A percentile compares a stretch with the other conserved stretches of the same genome.
phyloP scores from a whole-genome alignment of 2,888 invertebrate genomes.

The Agrochola macilenta region DNA sequence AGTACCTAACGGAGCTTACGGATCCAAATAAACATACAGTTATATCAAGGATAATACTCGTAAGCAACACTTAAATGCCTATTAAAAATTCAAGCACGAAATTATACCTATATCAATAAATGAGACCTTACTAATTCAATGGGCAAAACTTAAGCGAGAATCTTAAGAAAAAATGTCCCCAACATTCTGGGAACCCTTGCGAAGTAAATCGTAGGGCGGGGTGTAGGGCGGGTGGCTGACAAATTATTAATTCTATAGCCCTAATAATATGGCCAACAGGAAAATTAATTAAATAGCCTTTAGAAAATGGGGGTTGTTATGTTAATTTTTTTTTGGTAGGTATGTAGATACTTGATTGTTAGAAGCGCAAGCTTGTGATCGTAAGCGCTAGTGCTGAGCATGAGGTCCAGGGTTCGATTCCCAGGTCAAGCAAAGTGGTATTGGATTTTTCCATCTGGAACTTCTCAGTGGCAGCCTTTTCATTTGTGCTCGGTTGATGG shows the following conservation, averaged over 20 bases:
- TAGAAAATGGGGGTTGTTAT: conserved; percentile 20
- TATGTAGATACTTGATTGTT: not conserved
- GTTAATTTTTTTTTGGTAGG: not conserved
- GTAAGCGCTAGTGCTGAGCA: too few species aligned
- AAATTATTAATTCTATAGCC: conserved; percentile 84
- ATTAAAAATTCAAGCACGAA: too few species aligned
- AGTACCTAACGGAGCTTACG: too few species aligned
- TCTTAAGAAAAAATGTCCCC: conserved; percentile 51
- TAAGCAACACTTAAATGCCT: too few species aligned
- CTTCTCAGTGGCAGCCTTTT: too few species aligned
- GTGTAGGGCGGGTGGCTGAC: conserved; percentile 64
- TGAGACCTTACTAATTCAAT: conserved; percentile 31
- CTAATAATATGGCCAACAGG: conserved; percentile 74
- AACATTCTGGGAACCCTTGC: conserved; percentile 40
- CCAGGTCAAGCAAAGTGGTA: too few species aligned
- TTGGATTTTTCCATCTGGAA: too few species aligned
- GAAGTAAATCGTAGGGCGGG: conserved; percentile 75
- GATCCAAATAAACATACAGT: too few species aligned
- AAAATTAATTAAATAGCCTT: conserved; percentile 76
- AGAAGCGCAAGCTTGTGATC: too few species aligned
- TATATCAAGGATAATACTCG: too few species aligned
- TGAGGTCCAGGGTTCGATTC: too few species aligned
- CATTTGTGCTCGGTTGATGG: too few species aligned
- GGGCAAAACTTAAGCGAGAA: conserved; percentile 41
- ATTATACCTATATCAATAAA: not conserved